A percentile compares a stretch with the other conserved stretches of the same genome.
These are phyloP conservation scores for Amblyteles armatorius DNA, from an alignment of 2,888 invertebrate species.

Conservation along the genomic window DNA sequence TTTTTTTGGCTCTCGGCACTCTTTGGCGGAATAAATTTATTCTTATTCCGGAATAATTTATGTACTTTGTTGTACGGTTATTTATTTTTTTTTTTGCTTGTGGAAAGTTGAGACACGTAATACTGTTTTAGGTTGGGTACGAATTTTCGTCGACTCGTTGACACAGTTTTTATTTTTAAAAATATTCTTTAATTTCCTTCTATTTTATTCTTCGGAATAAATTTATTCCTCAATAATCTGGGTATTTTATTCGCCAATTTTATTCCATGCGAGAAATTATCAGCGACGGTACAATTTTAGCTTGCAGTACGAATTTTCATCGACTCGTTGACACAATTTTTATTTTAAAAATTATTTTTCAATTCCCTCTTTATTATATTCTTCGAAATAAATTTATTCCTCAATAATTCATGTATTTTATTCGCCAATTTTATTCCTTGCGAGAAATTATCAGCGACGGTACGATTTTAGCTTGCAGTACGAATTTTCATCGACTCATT, in stretches of 20 bases:
- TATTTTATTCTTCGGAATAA: background rate
- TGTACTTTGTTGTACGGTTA: no score
- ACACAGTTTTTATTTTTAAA: background rate
- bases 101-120: no score
- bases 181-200: background rate
- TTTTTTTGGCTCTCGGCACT: background rate
- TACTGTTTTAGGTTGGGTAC: no score
- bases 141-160: background rate
- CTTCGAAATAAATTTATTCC: slow-evolving; percentile 1
- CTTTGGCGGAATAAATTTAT: background rate
- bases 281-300: no score
- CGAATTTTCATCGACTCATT: background rate
- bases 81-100: no score
- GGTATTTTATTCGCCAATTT: no score
- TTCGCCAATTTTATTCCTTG: no score
- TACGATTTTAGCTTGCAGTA: no score
- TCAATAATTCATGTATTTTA: background rate
- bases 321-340: background rate
- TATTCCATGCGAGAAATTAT: no score
- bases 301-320: no score
- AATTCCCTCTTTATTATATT: background rate
- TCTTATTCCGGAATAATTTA: background rate
- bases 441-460: no score
- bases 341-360: background rate
- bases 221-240: background rate